Percentiles rank a stretch among this genome's conserved stretches.
Evolutionary conservation across 2,888 invertebrate genomes (phyloP).

Genomic region (Dorcus hopei): DNA sequence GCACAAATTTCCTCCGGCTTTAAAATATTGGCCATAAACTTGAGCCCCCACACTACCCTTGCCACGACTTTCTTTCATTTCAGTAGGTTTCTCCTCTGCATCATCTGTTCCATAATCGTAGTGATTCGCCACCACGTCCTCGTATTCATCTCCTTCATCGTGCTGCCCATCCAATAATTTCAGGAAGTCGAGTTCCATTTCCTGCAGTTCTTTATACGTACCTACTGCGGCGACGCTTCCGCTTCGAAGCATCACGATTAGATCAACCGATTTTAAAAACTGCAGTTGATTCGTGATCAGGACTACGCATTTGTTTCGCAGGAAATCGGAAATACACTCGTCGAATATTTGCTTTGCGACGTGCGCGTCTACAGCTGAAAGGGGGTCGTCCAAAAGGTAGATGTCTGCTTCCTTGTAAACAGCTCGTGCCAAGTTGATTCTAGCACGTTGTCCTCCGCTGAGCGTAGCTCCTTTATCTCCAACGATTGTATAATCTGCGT

Average conservation of each 20-base stretch:
- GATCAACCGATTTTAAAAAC: slow-evolving; percentile 60
- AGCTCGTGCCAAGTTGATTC: slow-evolving; percentile 62
- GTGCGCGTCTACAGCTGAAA: slow-evolving; percentile 71
- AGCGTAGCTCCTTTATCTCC: slow-evolving; percentile 73
- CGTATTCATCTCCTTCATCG: slow-evolving; percentile 6
- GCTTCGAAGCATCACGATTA: slow-evolving; percentile 56
- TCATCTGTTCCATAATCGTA: slow-evolving; percentile 49
- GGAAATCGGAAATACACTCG: slow-evolving; percentile 58
- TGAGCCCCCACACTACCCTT: slow-evolving; percentile 48
- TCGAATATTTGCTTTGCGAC: slow-evolving; percentile 70
- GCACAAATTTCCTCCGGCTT: slow-evolving; percentile 68
- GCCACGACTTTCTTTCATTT: slow-evolving; percentile 33
- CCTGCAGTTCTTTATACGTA: slow-evolving; percentile 59
- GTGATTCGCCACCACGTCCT: slow-evolving; percentile 42
- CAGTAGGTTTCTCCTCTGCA: slow-evolving; percentile 48
- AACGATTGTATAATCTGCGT: slow-evolving; percentile 74
- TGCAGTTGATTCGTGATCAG: slow-evolving; percentile 84
- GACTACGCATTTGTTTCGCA: slow-evolving; percentile 69
- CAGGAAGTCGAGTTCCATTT: slow-evolving; percentile 70
- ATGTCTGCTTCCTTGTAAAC: slow-evolving; percentile 70
- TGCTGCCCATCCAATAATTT: slow-evolving; percentile 45
- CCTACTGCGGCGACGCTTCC: slow-evolving; percentile 58
- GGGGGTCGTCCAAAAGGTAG: slow-evolving; percentile 71
- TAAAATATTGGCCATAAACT: slow-evolving; percentile 69
- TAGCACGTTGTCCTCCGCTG: slow-evolving; percentile 73